Percentiles rank a stretch among this genome's conserved stretches.
Conservation (phyloP, 2,888 invertebrate species). For the Eupsilia transversa region DNA sequence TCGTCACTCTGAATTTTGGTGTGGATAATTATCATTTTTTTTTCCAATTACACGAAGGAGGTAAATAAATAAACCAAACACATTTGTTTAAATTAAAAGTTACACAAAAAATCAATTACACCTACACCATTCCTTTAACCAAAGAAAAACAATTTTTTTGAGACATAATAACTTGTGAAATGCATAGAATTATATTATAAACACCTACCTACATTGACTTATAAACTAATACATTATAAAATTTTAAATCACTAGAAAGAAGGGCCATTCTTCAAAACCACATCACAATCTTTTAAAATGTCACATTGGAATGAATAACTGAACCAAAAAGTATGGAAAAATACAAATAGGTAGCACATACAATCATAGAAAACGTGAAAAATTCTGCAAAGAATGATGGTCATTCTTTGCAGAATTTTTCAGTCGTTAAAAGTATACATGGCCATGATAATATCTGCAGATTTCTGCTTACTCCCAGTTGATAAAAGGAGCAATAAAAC, state of each 20-base stretch:
- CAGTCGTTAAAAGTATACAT: background rate
- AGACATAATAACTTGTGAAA: constrained; percentile 28
- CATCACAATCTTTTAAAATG: constrained; percentile 2
- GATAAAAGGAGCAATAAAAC: background rate
- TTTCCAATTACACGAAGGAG: constrained; percentile 1
- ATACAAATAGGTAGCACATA: constrained; percentile 8
- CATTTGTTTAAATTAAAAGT: background rate
- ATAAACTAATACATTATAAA: constrained; percentile 14
- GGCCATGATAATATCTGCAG: background rate
- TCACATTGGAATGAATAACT: constrained; percentile 34
- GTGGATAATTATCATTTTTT: background rate
- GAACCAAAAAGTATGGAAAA: background rate
- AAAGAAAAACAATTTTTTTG: constrained; percentile 9
- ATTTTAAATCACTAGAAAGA: background rate
- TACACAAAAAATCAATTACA: constrained; percentile 13
- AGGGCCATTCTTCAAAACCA: background rate
- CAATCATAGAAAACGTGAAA: background rate
- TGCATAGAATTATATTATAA: constrained; percentile 28
- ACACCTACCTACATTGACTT: constrained; percentile 26
- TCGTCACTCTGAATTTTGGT: constrained; percentile 6
- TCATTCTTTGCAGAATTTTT: background rate
- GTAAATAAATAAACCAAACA: background rate
- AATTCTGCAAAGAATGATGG: background rate
- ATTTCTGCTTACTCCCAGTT: background rate
- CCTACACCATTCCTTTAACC: constrained; percentile 47